Conservation (phyloP, 2,113 vertebrate genomes). For the Atherinomorus stipes region DNA sequence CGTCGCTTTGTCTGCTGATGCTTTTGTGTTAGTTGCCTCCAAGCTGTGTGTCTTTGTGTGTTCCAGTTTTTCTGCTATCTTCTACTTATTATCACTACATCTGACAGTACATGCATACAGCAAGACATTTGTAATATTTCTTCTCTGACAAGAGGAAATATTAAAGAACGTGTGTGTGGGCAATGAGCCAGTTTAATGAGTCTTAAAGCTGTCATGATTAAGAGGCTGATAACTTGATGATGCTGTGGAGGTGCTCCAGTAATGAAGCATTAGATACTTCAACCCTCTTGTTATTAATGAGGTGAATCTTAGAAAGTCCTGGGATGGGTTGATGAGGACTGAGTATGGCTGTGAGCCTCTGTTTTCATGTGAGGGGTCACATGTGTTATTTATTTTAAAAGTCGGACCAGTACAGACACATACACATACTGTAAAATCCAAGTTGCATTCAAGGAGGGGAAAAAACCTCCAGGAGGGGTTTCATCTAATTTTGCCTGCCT, state of each 20-base stretch:
- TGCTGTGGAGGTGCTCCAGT: slow-evolving; percentile 16
- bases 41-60: background rate
- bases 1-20: slow-evolving; percentile 32
- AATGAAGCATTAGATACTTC: slow-evolving; percentile 30
- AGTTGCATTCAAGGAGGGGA: background rate
- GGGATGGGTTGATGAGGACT: background rate
- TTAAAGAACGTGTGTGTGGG: slow-evolving; percentile 1
- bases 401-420: background rate
- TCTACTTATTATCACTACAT: slow-evolving; percentile 5
- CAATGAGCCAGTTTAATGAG: slow-evolving; percentile 45
- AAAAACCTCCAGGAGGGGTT: slow-evolving; percentile 23
- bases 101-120: background rate
- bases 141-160: background rate
- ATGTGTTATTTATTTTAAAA: background rate
- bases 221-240: slow-evolving; percentile 54
- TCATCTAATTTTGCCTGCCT: slow-evolving; percentile 60
- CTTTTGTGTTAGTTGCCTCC: background rate
- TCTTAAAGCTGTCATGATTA: slow-evolving; percentile 45
- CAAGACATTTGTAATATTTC: background rate
- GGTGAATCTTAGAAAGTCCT: slow-evolving; percentile 21
- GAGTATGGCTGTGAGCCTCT: background rate
- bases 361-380: background rate
- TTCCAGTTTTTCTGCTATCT: background rate
- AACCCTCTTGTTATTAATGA: slow-evolving; percentile 45
- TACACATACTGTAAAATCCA: background rate